Evolutionary conservation across 2,888 invertebrate species (phyloP), one percentile per base, ranked within the genome.

Genomic region (Luperina testacea): DNA sequence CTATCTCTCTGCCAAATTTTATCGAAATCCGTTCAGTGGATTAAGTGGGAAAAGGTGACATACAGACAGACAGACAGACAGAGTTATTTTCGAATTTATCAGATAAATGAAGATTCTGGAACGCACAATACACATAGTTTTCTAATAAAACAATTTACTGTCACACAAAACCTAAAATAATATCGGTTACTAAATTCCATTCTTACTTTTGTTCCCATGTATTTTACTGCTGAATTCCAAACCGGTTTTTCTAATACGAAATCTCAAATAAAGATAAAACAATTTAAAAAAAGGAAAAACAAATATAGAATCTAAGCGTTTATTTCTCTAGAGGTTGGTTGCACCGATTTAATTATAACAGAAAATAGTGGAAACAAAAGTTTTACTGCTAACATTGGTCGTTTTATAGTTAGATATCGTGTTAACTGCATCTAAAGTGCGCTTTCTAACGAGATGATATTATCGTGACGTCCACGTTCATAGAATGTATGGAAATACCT

Each of bases 341-440:
- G 42, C 42, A 72, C 53, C 11, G 70, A 77, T 78, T 82, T 80
- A 63, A 82, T 82, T 74, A 65, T 74, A 64, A n/a, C 67, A 63
- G 32, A 65, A 68, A 63, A 74, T 65, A 59, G 70, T 20, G 24
- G 51, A 72, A 74, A 57, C 53, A 53, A 72, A 74, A 69, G 63
- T 67, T 76, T 57, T 38, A 65, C 42, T 27, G 45, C 70, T 32
- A 8, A 51, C 20, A 27, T 24, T 9, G 57, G 20, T 45, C 0
- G 17, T 76, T 68, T 81, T 61, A 71, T 45, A 15, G 48, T n/a
- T 38, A 38, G 45, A 38, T 13, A 32, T 4, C 3, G 7, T 32
- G 24, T 73, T 70, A 67, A 57, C 8, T 63, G 42, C 24, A 42
- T 11, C 17, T 32, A 32, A 57, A 11, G 24, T n/a, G 24, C 9